phyloP scores from a whole-genome alignment of 2,888 invertebrate genomes.

The Pteria penguin region DNA sequence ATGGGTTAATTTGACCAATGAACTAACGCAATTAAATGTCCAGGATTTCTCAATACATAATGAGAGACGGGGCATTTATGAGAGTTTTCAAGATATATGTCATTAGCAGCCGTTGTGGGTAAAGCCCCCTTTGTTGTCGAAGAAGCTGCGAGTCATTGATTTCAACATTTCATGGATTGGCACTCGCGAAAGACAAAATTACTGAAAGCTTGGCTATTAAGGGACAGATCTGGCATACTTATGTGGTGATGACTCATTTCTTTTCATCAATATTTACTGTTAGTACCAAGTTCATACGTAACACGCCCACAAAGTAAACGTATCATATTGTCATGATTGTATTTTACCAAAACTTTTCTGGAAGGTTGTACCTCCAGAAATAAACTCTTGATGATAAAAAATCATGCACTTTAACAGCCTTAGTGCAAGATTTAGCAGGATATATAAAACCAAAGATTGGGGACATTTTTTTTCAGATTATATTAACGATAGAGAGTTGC shows the following conservation, averaged over 20 bases:
- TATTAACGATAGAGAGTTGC: no score
- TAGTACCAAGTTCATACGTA: no score
- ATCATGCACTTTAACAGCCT: no score
- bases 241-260: not conserved
- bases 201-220: not conserved
- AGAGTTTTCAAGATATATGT: not conserved
- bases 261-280: no score
- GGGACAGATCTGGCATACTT: not conserved
- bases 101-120: not conserved
- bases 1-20: not conserved
- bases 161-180: not conserved
- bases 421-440: no score
- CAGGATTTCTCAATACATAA: not conserved
- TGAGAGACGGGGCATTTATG: not conserved
- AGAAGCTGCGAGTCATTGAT: not conserved
- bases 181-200: not conserved
- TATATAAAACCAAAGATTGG: no score
- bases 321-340: no score
- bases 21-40: not conserved
- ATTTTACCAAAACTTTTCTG: no score
- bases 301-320: no score
- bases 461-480: no score
- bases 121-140: not conserved
- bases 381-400: no score
- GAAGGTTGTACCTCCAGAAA: no score